Evolutionary conservation across 2,888 invertebrate genomes (phyloP), one percentile per base, ranked within the genome.

Genomic region (Polyommatus iphigenia): DNA sequence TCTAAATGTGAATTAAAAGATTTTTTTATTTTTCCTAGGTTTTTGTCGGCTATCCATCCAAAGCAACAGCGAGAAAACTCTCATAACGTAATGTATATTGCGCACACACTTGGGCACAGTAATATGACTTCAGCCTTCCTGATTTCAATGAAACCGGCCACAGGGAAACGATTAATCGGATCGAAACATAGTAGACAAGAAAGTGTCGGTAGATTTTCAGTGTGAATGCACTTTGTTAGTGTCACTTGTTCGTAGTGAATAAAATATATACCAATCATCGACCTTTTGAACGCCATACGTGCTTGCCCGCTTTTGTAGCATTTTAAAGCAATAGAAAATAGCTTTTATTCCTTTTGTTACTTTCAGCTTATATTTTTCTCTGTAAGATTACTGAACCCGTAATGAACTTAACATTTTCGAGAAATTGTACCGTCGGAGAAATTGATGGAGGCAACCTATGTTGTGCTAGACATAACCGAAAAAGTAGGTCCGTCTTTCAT

Each of bases 241-340:
- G 29, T 67, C 67, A 6, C 29, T 32, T 67, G 67, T 67, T 7
- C 67, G 67, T 2, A 29, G 29, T 15, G 29, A 67, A 29, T 29
- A 67, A 67, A 67, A 67, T 67, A 67, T 67, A 29, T 67, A 67
- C 67, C 67, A 67, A 67, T 67, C 67, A 32, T 67, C 29, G 67
- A 32, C 67, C 67, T 29, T 67, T 67, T 67, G 67, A 67, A 18
- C 67, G 29, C 67, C 29, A 67, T 24, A 67, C 67, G 67, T 67
- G 67, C 67, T 67, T 32, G 67, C 15, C 6, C 29, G 67, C 67
- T 67, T 67, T 32, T 67, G 29, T 67, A 67, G 18, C 29, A 67
- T 32, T 67, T 67, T 67, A 29, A 67, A 67, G 62, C 62, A 62
- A 32, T 67, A 67, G 67, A 67, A 67, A 67, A 67, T 29, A 67